A percentile compares a stretch with the other conserved stretches of the same genome.
Conservation (phyloP, 30 jellyfish, hydroid and myxozoan genomes). For the Hydractinia echinata region DNA sequence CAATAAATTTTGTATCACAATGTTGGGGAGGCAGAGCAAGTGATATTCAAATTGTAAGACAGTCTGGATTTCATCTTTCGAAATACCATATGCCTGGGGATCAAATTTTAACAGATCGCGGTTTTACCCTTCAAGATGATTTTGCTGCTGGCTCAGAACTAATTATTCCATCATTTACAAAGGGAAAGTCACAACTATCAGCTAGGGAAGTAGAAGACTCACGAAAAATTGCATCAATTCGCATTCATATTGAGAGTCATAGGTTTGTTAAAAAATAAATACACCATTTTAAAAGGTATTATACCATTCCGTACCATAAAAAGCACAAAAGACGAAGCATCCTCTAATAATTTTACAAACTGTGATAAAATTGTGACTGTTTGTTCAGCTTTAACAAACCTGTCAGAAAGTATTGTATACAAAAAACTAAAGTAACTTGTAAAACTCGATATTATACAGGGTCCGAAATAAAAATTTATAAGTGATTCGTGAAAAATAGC, state of each 20-base stretch:
- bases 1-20: slow-evolving; percentile 28
- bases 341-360: not conserved
- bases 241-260: slow-evolving; percentile 29
- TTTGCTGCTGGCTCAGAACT: slow-evolving; percentile 40
- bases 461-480: too few species aligned
- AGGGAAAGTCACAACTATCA: slow-evolving; percentile 35
- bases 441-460: not conserved
- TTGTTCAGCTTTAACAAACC: slow-evolving; percentile 3
- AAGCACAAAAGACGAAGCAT: slow-evolving; percentile 9
- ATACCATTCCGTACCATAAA: slow-evolving; percentile 26
- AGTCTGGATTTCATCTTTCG: slow-evolving; percentile 25
- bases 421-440: not conserved
- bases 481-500: too few species aligned
- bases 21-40: slow-evolving; percentile 46
- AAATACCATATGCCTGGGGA: slow-evolving; percentile 50
- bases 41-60: slow-evolving; percentile 15
- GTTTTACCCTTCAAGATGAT: slow-evolving; percentile 31
- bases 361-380: slow-evolving; percentile 8
- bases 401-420: not conserved
- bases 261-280: slow-evolving; percentile 13
- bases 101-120: slow-evolving; percentile 39
- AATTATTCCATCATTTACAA: slow-evolving; percentile 38
- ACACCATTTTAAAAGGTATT: slow-evolving; percentile 28
- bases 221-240: slow-evolving; percentile 20
- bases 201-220: slow-evolving; percentile 29